Evolutionary conservation across 2,888 invertebrate species (phyloP), one percentile per base, ranked within the genome.

Genomic region (Tipula confusa): DNA sequence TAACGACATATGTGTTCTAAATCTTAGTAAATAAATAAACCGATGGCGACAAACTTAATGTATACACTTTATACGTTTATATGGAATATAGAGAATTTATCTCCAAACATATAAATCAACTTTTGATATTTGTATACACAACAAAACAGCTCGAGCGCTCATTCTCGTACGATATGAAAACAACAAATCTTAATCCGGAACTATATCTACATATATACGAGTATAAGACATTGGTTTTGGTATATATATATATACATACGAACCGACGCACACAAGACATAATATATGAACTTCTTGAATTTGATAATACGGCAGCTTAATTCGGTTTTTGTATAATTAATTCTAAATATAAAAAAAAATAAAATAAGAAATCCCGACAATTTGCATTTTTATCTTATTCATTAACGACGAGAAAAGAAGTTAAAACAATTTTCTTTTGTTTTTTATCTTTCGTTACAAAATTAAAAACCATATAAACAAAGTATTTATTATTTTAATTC

Each of bases 361-460:
- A 18, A 64, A 64, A 64, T 2, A 38, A 24, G 33, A 43, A 43
- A 64, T 64, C 64, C 64, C 64, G 64, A 64, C 64, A 64, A 64
- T 64, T 64, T 64, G 64, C 64, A 64, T 64, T 64, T 64, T 64
- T 64, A 64, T 64, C 64, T 64, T 64, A 64, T 64, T 64, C 64
- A 64, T 64, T 64, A 64, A n/a, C n/a, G n/a, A n/a, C n/a, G n/a
- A 64, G 64, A 64, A 64, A 64, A 18, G 24, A 64, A 64, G 64
- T 64, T 64, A 64, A 64, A 64, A 64, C 64, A 24, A 24, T 64
- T 64, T 64, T 64, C 64, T 64, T 64, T 64, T 64, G 64, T 64
- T 64, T 64, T 64, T 64, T 64, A 64, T 64, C 64, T 64, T 64
- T 64, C n/a, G n/a, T 64, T 64, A 64, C 18, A 24, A 64, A 64